These are phyloP conservation scores for Silurus glanis DNA, from an alignment of 2,113 vertebrate genomes.

Conservation along the genomic window DNA sequence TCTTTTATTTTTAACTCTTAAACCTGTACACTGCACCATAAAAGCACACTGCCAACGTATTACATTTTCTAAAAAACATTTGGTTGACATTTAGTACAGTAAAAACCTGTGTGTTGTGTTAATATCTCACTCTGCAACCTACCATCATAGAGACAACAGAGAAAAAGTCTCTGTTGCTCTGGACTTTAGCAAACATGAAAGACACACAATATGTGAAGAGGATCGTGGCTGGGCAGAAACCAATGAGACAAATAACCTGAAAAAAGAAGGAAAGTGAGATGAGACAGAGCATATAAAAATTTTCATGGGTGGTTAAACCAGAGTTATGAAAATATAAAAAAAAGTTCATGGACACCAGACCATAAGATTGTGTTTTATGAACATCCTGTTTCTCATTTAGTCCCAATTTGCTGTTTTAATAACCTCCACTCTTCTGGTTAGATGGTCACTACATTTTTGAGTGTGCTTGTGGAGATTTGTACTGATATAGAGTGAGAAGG, in stretches of 20 bases:
- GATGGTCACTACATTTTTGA: no score
- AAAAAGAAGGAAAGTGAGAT: slow-evolving; percentile 24
- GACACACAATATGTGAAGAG: slow-evolving; percentile 91
- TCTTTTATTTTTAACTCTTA: not conserved
- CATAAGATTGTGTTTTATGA: no score
- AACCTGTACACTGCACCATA: not conserved
- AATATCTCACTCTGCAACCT: slow-evolving; percentile 59
- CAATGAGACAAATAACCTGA: slow-evolving; percentile 86
- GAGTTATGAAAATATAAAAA: not conserved
- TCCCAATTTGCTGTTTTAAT: no score
- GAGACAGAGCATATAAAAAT: not conserved
- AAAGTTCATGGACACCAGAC: not conserved
- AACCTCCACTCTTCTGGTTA: no score
- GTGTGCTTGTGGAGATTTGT: no score
- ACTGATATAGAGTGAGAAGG: no score
- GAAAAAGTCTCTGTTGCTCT: slow-evolving; percentile 92
- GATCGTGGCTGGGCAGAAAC: slow-evolving; percentile 86
- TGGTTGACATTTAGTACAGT: not conserved
- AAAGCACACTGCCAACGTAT: not conserved
- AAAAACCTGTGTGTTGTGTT: not conserved
- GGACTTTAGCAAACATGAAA: slow-evolving; percentile 85
- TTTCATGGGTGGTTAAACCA: not conserved
- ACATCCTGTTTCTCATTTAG: no score
- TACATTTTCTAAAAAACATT: not conserved
- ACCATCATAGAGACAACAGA: slow-evolving; percentile 94